phyloP scores from a whole-genome alignment of 1,140 invertebrate species.

The Periplaneta americana region DNA sequence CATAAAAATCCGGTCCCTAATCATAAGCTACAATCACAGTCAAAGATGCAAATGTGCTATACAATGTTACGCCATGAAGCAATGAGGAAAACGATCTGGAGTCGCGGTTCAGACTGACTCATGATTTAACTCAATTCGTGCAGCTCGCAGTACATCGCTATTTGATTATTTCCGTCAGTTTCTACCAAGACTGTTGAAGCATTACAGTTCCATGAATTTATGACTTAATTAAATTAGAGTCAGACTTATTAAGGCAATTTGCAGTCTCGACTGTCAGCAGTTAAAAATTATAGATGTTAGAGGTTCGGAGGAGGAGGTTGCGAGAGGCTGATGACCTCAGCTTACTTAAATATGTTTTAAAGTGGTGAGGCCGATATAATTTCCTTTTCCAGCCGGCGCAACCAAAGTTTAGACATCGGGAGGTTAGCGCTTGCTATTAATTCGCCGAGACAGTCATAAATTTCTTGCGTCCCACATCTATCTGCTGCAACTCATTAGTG shows the following conservation, averaged over 20 bases:
- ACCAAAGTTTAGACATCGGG: too few relatives aligned
- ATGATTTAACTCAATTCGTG: not conserved
- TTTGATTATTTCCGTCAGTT: not conserved
- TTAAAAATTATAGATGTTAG: not conserved
- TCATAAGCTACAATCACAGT: too few relatives aligned
- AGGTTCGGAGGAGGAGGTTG: not conserved
- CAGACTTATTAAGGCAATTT: not conserved
- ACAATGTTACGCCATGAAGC: too few relatives aligned
- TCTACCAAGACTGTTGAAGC: too few relatives aligned
- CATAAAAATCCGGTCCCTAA: too few relatives aligned
- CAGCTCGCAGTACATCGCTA: not conserved
- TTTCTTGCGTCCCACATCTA: too few relatives aligned
- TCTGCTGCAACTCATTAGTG: too few relatives aligned
- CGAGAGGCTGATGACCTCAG: not conserved
- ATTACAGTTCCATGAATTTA: not conserved
- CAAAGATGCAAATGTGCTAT: too few relatives aligned
- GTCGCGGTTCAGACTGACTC: too few relatives aligned
- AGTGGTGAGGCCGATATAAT: not conserved
- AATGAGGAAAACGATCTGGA: too few relatives aligned
- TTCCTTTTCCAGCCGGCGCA: not conserved
- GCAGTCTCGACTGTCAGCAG: not conserved
- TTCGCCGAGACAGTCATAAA: too few relatives aligned
- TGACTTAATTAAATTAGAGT: not conserved
- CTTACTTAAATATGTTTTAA: not conserved
- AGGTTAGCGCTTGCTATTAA: too few relatives aligned